These are phyloP conservation scores for Eidolon dupreanum DNA, from an alignment of 2,797 vertebrate genomes.

Conservation along the genomic window DNA sequence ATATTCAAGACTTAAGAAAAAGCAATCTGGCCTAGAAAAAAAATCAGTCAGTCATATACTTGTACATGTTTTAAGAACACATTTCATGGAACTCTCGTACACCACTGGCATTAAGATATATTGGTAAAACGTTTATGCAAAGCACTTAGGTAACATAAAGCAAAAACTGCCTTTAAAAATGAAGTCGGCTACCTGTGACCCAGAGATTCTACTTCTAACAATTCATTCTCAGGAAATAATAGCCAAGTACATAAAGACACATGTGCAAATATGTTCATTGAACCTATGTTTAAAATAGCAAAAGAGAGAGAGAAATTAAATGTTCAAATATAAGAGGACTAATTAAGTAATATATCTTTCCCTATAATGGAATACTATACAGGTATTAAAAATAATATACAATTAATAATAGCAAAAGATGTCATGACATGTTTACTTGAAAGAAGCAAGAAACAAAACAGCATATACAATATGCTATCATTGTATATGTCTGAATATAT, in stretches of 20 bases:
- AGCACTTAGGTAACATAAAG: not conserved
- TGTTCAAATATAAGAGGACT: not conserved
- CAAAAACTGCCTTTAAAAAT: constrained; percentile 13
- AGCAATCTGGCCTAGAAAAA: not conserved
- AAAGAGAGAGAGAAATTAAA: not conserved
- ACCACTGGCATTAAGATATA: not conserved
- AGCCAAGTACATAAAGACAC: not conserved
- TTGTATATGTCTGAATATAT: not conserved
- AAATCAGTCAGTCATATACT: not conserved
- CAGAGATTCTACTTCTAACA: not conserved
- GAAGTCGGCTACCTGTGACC: not conserved
- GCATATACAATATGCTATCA: not conserved
- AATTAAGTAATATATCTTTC: constrained; percentile 16
- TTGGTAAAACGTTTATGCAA: not conserved
- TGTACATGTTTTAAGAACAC: not conserved
- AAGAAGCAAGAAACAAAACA: not conserved
- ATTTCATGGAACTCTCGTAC: not conserved
- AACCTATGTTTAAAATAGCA: not conserved
- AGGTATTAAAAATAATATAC: constrained; percentile 14
- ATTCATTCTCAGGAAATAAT: constrained; percentile 14
- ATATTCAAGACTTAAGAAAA: constrained; percentile 45
- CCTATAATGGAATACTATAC: not conserved
- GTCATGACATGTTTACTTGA: not conserved
- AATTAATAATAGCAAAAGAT: not conserved
- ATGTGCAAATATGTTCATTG: not conserved